Base-by-base conservation (phyloP, 2,113 vertebrate species). In the Struthio camelus region DNA sequence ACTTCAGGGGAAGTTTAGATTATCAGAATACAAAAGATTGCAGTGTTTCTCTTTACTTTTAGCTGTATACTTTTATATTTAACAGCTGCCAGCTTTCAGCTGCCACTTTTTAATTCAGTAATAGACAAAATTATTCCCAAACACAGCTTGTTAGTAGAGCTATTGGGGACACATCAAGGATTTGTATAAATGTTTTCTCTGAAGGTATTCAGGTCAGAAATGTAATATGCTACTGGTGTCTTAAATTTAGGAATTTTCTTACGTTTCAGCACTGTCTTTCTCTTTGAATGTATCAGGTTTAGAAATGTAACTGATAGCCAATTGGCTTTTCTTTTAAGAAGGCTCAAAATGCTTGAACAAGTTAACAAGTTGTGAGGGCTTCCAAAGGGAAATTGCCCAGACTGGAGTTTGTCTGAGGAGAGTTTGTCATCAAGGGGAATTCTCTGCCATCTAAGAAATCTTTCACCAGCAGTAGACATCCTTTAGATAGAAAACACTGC, bases 401-500 rank as follows among this genome's bases (percentile, higher is more conserved):
- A 92, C 84, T 93, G 58, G 50, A 96, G 51, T 87, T 91, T 87
- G 70, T 91, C 89, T 91, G 88, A 92, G 58, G 53, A 82, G 73
- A 79, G 73, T 96, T 96, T 94, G 84, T 95, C 86, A 92, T 95
- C 81, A 82, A 77, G 78, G 44, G 75, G 78, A 94, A 64, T 96
- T 95, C 91, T 92, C 75, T 91, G 66, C 83, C 80, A 80, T 94
- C 84, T 93, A 82, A 96, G 94, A 94, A 94, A 87, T 92, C 80
- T 93, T 96, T 93, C 86, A 89, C 34, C 53, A 77, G 86, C 78
- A 65, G 58, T 65, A 92, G 73, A 87, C 53, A 14, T 92, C 94
- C 73, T 70, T 94, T 89, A 79, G 38, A 19, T 28, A 89, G 70
- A 53, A 94, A 89, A 82, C 58, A 65, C 50, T 91, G 89, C 89